Percentiles rank a stretch among this genome's conserved stretches.
Conservation (phyloP, 2,113 vertebrate genomes). For the Dipodomys merriami region DNA sequence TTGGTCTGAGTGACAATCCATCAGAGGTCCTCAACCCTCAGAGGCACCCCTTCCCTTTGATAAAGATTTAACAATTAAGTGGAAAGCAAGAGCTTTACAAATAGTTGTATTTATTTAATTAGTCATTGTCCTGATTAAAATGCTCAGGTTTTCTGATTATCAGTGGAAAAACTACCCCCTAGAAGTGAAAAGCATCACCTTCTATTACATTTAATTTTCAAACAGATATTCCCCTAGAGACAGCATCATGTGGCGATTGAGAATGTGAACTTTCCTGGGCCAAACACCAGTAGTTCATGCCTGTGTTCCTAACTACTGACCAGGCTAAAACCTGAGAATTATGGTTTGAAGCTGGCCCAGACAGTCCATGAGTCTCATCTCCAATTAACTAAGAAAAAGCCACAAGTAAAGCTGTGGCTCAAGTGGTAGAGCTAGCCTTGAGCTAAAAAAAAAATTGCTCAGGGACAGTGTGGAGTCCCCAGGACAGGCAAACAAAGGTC, state of each 20-base stretch:
- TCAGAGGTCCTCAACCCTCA: not conserved
- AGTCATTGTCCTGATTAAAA: constrained; percentile 15
- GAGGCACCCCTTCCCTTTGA: not conserved
- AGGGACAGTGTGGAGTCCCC: no score
- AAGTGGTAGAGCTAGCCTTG: no score
- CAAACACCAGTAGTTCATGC: not conserved
- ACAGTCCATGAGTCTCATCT: no score
- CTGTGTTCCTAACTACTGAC: no score
- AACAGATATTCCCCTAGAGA: not conserved
- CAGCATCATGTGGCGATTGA: not conserved
- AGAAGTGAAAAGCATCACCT: not conserved
- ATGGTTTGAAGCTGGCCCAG: no score
- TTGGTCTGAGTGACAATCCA: not conserved
- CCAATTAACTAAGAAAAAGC: no score
- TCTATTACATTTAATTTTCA: constrained; percentile 1
- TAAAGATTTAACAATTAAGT: not conserved
- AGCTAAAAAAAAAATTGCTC: no score
- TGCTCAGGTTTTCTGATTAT: not conserved
- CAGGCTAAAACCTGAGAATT: no score
- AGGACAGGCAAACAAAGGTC: not conserved
- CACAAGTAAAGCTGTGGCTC: no score
- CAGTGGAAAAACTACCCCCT: not conserved
- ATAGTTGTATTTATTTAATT: not conserved
- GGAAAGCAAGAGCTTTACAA: not conserved
- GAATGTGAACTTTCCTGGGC: not conserved